phyloP scores from a whole-genome alignment of 2,888 invertebrate species.

The Chydorus sphaericus region DNA sequence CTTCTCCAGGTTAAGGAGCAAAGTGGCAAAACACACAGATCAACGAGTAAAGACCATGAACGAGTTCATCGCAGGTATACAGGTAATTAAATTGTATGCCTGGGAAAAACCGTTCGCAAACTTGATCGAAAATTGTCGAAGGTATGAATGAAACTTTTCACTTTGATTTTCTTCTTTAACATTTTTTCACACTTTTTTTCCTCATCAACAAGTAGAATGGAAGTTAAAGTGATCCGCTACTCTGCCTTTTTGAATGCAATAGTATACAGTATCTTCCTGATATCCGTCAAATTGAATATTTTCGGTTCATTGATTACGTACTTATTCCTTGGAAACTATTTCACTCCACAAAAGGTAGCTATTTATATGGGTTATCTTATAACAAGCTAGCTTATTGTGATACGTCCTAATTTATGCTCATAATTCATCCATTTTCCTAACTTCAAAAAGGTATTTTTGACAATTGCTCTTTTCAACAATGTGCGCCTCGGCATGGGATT shows the following conservation, averaged over 20 bases:
- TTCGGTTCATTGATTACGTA: constrained; percentile 29
- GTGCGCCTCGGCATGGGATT: constrained; percentile 45
- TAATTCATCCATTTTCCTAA: not conserved
- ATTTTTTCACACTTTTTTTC: too few relatives aligned
- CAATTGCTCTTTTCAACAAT: constrained; percentile 79
- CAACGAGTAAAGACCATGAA: constrained; percentile 36
- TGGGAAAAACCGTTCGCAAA: constrained; percentile 38
- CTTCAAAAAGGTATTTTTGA: constrained; percentile 49
- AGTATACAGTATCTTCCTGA: constrained; percentile 31
- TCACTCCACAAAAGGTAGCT: constrained; percentile 27
- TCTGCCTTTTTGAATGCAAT: constrained; percentile 26
- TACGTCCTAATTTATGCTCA: not conserved
- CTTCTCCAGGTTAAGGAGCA: constrained; percentile 27
- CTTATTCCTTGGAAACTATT: constrained; percentile 25
- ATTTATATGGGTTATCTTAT: too few relatives aligned
- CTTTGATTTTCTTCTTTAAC: constrained; percentile 16
- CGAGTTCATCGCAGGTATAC: constrained; percentile 37
- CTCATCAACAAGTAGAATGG: too few relatives aligned
- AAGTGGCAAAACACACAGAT: constrained; percentile 35
- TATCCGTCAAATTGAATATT: constrained; percentile 31
- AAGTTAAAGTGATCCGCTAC: constrained; percentile 26
- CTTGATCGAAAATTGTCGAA: constrained; percentile 19
- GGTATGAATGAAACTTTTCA: not conserved
- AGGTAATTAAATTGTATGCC: constrained; percentile 41
- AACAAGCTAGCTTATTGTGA: too few relatives aligned